A percentile compares a stretch with the other conserved stretches of the same genome.
Conservation (phyloP, 1,140 invertebrate species). For the Coelopa frigida region DNA sequence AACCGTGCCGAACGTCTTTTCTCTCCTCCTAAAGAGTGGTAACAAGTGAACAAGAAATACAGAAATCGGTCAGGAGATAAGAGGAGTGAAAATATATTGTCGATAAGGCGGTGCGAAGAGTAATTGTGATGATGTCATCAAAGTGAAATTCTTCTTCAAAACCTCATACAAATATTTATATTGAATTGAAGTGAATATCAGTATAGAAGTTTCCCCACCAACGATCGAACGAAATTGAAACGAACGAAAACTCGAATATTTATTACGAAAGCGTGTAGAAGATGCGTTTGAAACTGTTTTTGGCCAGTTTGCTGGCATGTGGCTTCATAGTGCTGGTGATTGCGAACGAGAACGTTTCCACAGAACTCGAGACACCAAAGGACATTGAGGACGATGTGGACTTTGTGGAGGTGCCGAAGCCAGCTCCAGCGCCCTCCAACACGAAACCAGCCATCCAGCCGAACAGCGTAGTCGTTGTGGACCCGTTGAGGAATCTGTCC, state of each 20-base stretch:
- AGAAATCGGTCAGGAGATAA: too few relatives aligned
- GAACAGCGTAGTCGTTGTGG: constrained; percentile 1
- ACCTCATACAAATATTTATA: too few relatives aligned
- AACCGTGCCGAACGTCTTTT: too few relatives aligned
- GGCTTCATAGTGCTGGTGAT: constrained; percentile 36
- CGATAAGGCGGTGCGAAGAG: too few relatives aligned
- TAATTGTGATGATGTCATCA: too few relatives aligned
- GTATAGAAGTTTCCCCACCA: too few relatives aligned
- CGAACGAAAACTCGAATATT: constrained; percentile 19
- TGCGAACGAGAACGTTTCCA: constrained; percentile 37
- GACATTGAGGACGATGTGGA: constrained; percentile 12
- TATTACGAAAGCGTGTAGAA: constrained; percentile 15
- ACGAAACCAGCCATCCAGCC: constrained; percentile 4
- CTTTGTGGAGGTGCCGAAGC: constrained; percentile 18
- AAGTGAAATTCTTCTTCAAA: too few relatives aligned
- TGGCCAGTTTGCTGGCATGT: constrained; percentile 36
- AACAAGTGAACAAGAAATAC: too few relatives aligned
- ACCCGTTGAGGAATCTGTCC: neutral
- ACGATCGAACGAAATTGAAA: constrained; percentile 23
- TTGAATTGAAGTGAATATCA: too few relatives aligned
- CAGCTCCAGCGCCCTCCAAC: constrained; percentile 8
- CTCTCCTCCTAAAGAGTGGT: too few relatives aligned
- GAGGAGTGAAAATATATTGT: too few relatives aligned
- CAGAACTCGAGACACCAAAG: constrained; percentile 24
- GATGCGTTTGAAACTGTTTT: constrained; percentile 42